Evolutionary conservation across 2,113 vertebrate genomes (phyloP).

Genomic region (Dendrocopos noguchii): DNA sequence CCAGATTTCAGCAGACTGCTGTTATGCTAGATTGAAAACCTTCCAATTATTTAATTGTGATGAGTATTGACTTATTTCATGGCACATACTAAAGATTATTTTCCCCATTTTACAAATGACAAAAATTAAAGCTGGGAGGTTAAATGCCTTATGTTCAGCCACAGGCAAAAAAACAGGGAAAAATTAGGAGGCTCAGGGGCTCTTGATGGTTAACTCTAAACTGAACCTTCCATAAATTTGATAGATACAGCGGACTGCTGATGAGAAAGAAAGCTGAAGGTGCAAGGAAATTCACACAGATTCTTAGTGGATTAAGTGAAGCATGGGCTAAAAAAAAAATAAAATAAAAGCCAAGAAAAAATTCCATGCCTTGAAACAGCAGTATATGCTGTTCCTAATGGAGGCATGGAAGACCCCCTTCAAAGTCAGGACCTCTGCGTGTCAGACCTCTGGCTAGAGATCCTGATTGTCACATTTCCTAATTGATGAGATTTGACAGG

Average conservation of each 20-base stretch:
- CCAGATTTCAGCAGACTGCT: neutral
- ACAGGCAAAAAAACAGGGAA: neutral
- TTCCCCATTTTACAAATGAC: neutral
- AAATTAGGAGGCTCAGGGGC: neutral
- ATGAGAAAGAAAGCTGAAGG: neutral
- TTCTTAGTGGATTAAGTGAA: neutral
- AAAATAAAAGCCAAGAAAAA: neutral
- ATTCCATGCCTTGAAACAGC: neutral
- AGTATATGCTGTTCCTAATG: neutral
- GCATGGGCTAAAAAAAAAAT: neutral
- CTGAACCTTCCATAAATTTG: neutral
- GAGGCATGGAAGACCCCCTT: neutral
- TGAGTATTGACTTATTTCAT: constrained; percentile 30
- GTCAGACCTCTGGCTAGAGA: neutral
- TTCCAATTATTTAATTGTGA: neutral
- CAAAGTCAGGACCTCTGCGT: neutral
- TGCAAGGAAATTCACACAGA: neutral
- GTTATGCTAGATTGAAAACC: neutral
- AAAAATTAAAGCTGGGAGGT: constrained; percentile 26
- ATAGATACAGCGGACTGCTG: neutral
- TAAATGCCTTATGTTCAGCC: neutral
- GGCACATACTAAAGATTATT: constrained; percentile 1
- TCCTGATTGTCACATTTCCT: neutral
- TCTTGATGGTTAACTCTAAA: neutral
- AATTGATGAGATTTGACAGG: neutral